phyloP scores from a whole-genome alignment of 2,113 vertebrate genomes.

The Salvelinus fontinalis region DNA sequence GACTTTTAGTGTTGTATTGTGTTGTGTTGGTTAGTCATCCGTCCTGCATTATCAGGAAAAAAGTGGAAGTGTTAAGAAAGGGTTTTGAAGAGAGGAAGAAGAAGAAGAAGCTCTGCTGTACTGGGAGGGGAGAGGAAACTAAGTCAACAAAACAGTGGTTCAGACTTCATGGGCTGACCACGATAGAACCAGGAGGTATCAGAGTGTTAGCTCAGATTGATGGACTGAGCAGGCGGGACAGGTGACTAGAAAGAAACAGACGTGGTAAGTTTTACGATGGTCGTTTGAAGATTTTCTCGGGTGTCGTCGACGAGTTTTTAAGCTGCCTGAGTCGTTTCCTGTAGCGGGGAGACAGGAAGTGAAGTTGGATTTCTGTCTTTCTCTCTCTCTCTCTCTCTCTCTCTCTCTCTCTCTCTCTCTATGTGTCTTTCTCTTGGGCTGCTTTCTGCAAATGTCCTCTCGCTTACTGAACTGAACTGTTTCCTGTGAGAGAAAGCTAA shows the following conservation, averaged over 20 bases:
- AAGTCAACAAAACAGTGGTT: not conserved
- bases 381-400: slow-evolving; percentile 26
- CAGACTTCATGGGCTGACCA: not conserved
- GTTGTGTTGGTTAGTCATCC: not conserved
- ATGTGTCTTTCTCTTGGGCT: slow-evolving; percentile 4
- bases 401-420: slow-evolving; percentile 34
- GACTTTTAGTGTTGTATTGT: slow-evolving; percentile 18
- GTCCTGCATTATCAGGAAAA: slow-evolving; percentile 5
- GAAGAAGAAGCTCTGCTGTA: not conserved
- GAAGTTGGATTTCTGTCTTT: slow-evolving; percentile 35
- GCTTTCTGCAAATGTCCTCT: slow-evolving; percentile 48
- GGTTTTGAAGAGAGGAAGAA: not conserved
- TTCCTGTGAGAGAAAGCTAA: slow-evolving; percentile 35
- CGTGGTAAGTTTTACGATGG: slow-evolving; percentile 45
- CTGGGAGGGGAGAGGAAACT: not conserved
- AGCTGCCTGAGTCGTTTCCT: slow-evolving; percentile 72
- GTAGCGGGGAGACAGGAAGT: slow-evolving; percentile 73
- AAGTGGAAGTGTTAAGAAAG: slow-evolving; percentile 40
- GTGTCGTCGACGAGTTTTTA: slow-evolving; percentile 51
- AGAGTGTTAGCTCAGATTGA: not conserved
- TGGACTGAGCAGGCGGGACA: not conserved
- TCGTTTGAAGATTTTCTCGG: slow-evolving; percentile 30
- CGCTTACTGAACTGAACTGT: slow-evolving; percentile 47
- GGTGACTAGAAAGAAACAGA: not conserved
- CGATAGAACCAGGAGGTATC: too few relatives aligned